Percentiles rank a stretch among this genome's conserved stretches.
These are phyloP conservation scores for Petrocephalus sullivani DNA, from an alignment of 2,797 vertebrate genomes.

Conservation along the genomic window DNA sequence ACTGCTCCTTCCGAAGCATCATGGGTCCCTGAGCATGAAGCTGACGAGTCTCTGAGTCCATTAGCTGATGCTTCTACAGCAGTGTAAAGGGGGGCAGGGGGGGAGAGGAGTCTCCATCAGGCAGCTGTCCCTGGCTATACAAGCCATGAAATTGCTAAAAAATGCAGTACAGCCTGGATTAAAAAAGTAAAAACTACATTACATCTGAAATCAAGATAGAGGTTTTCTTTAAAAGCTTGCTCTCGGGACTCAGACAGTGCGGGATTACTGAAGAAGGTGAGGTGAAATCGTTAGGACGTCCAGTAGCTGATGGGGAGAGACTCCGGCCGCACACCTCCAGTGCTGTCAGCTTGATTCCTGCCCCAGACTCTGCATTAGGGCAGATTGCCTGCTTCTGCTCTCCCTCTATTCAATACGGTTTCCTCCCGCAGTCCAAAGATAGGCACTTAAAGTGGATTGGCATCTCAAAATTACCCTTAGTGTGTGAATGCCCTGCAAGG, in stretches of 20 bases:
- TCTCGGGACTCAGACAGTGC: background rate
- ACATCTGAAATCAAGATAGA: background rate
- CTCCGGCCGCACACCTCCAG: background rate
- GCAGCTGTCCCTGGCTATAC: no score
- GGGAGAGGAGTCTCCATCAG: no score
- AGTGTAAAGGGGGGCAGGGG: no score
- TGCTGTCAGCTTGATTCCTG: background rate
- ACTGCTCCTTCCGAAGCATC: background rate
- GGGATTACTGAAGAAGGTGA: background rate
- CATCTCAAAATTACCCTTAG: background rate
- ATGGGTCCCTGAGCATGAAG: background rate
- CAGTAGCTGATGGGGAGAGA: background rate
- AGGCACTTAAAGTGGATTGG: background rate
- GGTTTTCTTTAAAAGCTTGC: background rate
- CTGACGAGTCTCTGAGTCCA: no score
- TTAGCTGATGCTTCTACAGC: no score
- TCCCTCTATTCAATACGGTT: background rate
- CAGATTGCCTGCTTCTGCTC: background rate
- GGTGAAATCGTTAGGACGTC: background rate
- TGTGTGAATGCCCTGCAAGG: background rate
- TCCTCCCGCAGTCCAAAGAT: background rate
- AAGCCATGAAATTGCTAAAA: no score
- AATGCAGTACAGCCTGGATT: no score
- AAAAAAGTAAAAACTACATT: background rate
- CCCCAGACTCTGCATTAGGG: background rate